A percentile compares a stretch with the other conserved stretches of the same genome.
These are phyloP conservation scores for Acrobasis suavella DNA, from an alignment of 2,888 invertebrate species.

Conservation along the genomic window DNA sequence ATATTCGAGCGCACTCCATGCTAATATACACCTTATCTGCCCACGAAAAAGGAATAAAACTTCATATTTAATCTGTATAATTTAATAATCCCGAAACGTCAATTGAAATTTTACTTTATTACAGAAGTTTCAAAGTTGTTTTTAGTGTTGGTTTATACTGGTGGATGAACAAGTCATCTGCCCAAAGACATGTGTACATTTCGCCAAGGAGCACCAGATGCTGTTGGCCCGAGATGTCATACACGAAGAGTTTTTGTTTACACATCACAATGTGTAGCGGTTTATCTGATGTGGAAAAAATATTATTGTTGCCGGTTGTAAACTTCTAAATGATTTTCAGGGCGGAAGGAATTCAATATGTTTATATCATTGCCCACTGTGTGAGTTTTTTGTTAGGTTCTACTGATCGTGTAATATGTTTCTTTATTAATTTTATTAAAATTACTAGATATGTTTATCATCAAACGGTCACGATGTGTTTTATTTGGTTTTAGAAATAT, in stretches of 20 bases:
- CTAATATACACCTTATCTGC: slow-evolving; percentile 41
- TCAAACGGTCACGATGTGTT: too few relatives aligned
- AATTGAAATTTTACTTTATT: neutral
- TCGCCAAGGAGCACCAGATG: slow-evolving; percentile 68
- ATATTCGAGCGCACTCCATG: slow-evolving; percentile 42
- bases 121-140: neutral
- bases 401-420: neutral
- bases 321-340: slow-evolving; percentile 12
- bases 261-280: slow-evolving; percentile 56
- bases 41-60: slow-evolving; percentile 27
- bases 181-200: slow-evolving; percentile 71
- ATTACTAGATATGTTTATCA: too few relatives aligned
- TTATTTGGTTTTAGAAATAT: too few relatives aligned
- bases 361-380: slow-evolving; percentile 7
- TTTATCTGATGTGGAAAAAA: slow-evolving; percentile 55
- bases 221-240: slow-evolving; percentile 56
- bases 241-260: slow-evolving; percentile 45
- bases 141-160: neutral
- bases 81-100: slow-evolving; percentile 10
- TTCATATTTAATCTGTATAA: neutral
- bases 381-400: neutral
- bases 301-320: slow-evolving; percentile 26
- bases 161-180: slow-evolving; percentile 58
- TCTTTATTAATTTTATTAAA: too few relatives aligned
- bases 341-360: slow-evolving; percentile 14